Base-by-base conservation (phyloP, 2,888 invertebrate species). In the Nomada fucata region DNA sequence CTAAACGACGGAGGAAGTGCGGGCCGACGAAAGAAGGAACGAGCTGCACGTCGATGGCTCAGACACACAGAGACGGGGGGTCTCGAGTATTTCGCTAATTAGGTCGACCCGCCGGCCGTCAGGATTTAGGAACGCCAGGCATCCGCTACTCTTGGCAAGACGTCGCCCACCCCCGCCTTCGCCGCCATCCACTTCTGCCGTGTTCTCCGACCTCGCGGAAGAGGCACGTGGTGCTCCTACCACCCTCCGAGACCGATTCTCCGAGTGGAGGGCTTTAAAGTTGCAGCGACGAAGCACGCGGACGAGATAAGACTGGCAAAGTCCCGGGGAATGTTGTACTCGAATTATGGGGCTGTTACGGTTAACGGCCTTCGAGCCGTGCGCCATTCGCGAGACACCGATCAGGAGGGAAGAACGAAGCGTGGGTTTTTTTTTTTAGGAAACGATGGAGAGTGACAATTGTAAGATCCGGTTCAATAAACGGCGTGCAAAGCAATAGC, bases 81-180 rank as follows among this genome's bases (percentile, higher is more conserved):
- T 44, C 87, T 83, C 84, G 88, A 88, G 89, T 91, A 92, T 92
- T 92, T 90, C 88, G 91, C 91, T 93, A 92, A 92, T 93, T 92
- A 92, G 92, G 92, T 92, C 92, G 91, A 89, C 84, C 76, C 82
- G 87, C 82, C 85, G 83, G 78, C 91, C 86, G 83, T 89, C 87
- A 89, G 89, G 89, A 90, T 92, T 90, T 88, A 90, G 91, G 92
- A 91, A 92, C 90, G 92, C 89, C 69, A 86, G 88, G 90, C 89
- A 92, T 92, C 91, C 88, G 91, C 89, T 92, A 90, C 89, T 90
- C 89, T 87, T 86, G 83, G 80, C 84, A 86, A 86, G 83, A 86
- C 84, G 67, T 59, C 73, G 59, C 76, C 76, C 15, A 44, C 53
- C 70, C 69, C 53, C 59, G 50, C 70, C 69, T 57, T 42, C 65